phyloP scores from a whole-genome alignment of 2,797 vertebrate species.

The Neostethus bicornis region DNA sequence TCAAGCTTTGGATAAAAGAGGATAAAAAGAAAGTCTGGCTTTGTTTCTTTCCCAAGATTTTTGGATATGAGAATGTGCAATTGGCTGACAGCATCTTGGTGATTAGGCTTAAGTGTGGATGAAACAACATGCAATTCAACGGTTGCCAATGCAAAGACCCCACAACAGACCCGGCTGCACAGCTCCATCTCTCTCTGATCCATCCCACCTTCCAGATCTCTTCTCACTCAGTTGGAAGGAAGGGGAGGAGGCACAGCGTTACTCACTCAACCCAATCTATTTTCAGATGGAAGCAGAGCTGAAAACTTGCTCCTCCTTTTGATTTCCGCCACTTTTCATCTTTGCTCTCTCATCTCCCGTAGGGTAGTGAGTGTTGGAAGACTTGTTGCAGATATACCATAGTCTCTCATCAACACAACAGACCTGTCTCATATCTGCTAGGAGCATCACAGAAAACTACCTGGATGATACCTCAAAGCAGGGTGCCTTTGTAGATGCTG shows the following conservation, averaged over 20 bases:
- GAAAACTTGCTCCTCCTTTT: slow-evolving; percentile 60
- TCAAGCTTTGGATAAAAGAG: slow-evolving; percentile 11
- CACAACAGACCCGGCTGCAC: slow-evolving; percentile 52
- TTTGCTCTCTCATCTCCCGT: slow-evolving; percentile 46
- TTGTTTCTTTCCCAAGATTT: slow-evolving; percentile 42
- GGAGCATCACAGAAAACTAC: slow-evolving; percentile 57
- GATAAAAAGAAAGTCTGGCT: slow-evolving; percentile 31
- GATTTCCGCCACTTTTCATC: slow-evolving; percentile 67
- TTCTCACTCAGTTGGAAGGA: slow-evolving; percentile 40
- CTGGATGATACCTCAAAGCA: slow-evolving; percentile 57
- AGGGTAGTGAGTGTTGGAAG: slow-evolving; percentile 48
- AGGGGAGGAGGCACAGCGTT: slow-evolving; percentile 62
- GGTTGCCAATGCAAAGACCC: slow-evolving; percentile 51
- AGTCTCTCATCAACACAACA: slow-evolving; percentile 58
- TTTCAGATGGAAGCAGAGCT: slow-evolving; percentile 63
- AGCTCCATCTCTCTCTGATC: slow-evolving; percentile 52
- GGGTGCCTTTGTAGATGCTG: slow-evolving; percentile 31
- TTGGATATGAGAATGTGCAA: slow-evolving; percentile 34
- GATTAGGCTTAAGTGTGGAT: slow-evolving; percentile 56
- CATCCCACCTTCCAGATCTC: slow-evolving; percentile 35
- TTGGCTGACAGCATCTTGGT: slow-evolving; percentile 40
- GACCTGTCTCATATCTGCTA: slow-evolving; percentile 52
- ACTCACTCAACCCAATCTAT: slow-evolving; percentile 60
- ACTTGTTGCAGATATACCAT: slow-evolving; percentile 66
- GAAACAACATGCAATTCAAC: slow-evolving; percentile 48